phyloP scores from a whole-genome alignment of 2,797 vertebrate genomes.

The Microtus californicus region DNA sequence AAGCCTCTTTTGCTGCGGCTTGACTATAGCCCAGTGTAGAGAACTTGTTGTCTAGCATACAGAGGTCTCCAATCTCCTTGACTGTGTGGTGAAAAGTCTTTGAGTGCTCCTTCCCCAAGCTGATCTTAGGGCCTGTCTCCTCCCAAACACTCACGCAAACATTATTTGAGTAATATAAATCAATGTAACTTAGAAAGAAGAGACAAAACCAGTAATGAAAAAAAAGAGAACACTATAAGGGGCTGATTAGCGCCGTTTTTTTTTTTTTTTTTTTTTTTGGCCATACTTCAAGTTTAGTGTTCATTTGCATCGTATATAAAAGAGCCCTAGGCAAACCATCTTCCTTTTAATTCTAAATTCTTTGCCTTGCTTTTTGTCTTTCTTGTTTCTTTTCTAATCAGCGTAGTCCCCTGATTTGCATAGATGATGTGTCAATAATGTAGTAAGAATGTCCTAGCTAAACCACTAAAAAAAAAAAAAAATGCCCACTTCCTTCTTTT shows the following conservation, averaged over 20 bases:
- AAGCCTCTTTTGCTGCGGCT: background rate
- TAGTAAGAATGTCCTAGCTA: slow-evolving; percentile 50
- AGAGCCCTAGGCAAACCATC: background rate
- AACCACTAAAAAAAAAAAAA: slow-evolving; percentile 40
- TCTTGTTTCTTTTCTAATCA: slow-evolving; percentile 62
- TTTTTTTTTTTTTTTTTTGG: background rate
- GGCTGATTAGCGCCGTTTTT: background rate
- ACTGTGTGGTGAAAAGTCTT: background rate
- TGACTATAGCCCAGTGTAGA: background rate
- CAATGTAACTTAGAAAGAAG: background rate
- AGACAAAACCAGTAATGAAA: background rate
- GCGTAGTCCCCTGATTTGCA: slow-evolving; percentile 69
- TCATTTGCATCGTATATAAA: background rate
- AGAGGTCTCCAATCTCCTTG: background rate
- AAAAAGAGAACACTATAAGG: background rate
- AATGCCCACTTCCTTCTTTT: slow-evolving; percentile 72
- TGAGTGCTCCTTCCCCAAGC: background rate
- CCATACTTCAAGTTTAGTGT: background rate
- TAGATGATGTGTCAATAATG: slow-evolving; percentile 58
- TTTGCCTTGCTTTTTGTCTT: slow-evolving; percentile 11
- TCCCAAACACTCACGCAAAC: background rate
- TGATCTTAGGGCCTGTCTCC: background rate
- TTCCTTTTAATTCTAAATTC: slow-evolving; percentile 35
- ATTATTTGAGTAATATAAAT: background rate
- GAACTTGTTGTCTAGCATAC: background rate